phyloP scores from a whole-genome alignment of 2,888 invertebrate species.

The Omphaloscelis lunosa region DNA sequence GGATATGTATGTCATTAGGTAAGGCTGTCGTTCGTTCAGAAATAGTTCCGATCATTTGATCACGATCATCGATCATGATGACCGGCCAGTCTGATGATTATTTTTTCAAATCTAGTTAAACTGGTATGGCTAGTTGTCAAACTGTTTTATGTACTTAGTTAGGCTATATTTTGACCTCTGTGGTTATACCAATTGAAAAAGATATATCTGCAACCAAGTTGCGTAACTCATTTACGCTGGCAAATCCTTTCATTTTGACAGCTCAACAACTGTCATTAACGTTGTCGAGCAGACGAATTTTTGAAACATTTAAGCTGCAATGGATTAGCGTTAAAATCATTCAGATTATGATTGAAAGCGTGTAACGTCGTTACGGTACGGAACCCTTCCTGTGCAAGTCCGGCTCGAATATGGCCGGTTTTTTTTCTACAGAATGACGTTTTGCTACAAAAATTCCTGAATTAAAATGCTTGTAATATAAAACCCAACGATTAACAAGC shows the following conservation, averaged over 20 bases:
- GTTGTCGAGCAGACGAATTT: too few relatives aligned
- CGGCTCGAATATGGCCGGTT: too few relatives aligned
- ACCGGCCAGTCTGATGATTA: not conserved
- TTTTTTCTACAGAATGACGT: too few relatives aligned
- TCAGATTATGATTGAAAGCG: too few relatives aligned
- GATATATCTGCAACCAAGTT: too few relatives aligned
- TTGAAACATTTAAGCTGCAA: too few relatives aligned
- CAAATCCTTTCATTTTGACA: too few relatives aligned
- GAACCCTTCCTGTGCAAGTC: too few relatives aligned
- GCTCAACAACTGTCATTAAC: too few relatives aligned
- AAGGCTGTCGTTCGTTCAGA: conserved; percentile 15
- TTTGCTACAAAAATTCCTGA: not conserved
- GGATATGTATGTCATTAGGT: conserved; percentile 53
- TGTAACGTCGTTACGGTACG: too few relatives aligned
- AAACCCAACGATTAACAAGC: not conserved
- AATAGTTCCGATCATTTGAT: conserved; percentile 33
- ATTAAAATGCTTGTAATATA: not conserved
- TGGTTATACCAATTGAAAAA: not conserved
- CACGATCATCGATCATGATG: conserved; percentile 38
- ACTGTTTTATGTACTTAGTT: conserved; percentile 4
- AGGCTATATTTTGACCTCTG: not conserved
- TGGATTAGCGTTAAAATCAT: too few relatives aligned
- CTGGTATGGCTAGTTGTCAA: conserved; percentile 11
- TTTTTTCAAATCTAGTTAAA: conserved; percentile 31
- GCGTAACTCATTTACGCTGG: too few relatives aligned